A percentile compares a stretch with the other conserved stretches of the same genome.
These are phyloP conservation scores for Lipophrys pholis DNA, from an alignment of 2,113 vertebrate genomes.

Conservation along the genomic window DNA sequence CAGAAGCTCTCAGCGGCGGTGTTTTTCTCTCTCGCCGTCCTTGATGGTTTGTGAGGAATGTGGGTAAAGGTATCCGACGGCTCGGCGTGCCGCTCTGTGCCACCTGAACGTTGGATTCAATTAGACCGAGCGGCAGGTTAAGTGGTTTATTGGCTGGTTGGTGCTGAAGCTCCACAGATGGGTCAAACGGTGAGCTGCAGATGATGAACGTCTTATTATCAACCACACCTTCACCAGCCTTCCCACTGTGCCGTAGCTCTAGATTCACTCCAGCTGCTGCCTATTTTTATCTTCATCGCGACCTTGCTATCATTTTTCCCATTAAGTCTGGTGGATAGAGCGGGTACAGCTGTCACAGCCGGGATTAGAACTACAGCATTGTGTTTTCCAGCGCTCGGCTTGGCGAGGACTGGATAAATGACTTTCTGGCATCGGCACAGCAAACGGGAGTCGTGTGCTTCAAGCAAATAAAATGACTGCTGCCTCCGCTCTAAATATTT, in stretches of 20 bases:
- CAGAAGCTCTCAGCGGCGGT: conserved; percentile 45
- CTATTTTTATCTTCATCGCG: conserved; percentile 22
- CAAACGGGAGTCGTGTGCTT: conserved; percentile 49
- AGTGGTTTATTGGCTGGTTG: conserved; percentile 51
- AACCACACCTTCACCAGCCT: conserved; percentile 16
- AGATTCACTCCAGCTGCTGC: conserved; percentile 24
- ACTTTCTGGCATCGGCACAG: conserved; percentile 49
- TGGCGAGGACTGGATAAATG: conserved; percentile 47
- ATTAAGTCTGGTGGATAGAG: conserved; percentile 17
- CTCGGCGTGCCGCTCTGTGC: conserved; percentile 9
- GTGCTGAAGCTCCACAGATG: conserved; percentile 12
- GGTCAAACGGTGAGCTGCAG: not conserved
- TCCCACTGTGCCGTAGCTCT: conserved; percentile 21
- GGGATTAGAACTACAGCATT: conserved; percentile 46
- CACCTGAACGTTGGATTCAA: conserved; percentile 30
- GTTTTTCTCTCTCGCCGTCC: conserved; percentile 35
- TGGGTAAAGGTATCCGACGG: conserved; percentile 24
- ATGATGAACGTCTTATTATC: conserved; percentile 22
- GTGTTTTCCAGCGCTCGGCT: conserved; percentile 46
- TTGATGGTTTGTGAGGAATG: conserved; percentile 23
- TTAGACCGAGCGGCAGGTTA: conserved; percentile 28
- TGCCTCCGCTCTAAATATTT: conserved; percentile 74
- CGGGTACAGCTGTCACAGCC: conserved; percentile 30
- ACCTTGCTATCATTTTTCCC: conserved; percentile 25
- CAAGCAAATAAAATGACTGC: conserved; percentile 63